These are phyloP conservation scores for Lanistes nyassanus DNA, from an alignment of 1,140 invertebrate genomes.

Conservation along the genomic window DNA sequence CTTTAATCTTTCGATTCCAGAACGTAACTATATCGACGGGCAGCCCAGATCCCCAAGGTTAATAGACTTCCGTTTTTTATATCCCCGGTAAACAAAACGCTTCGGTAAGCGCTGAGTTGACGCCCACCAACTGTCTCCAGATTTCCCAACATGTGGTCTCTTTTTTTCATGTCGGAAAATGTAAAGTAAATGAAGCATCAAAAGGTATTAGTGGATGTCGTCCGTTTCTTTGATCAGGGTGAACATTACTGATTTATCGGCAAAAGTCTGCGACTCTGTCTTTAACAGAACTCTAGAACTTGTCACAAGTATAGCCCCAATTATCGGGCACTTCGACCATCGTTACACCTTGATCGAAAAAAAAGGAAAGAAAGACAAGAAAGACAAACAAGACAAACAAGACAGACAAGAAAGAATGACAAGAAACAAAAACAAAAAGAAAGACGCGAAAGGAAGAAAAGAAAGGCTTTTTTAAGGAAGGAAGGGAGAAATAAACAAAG, in stretches of 20 bases:
- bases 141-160: too few relatives aligned
- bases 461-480: not conserved
- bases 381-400: not conserved
- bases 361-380: not conserved
- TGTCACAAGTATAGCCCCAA: not conserved
- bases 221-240: not conserved
- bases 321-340: not conserved
- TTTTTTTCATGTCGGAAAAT: too few relatives aligned
- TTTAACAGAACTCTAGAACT: not conserved
- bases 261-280: not conserved
- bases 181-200: not conserved
- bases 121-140: too few relatives aligned
- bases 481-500: too few relatives aligned
- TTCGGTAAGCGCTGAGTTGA: too few relatives aligned
- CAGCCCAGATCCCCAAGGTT: too few relatives aligned
- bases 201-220: not conserved
- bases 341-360: not conserved
- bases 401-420: too few relatives aligned
- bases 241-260: not conserved
- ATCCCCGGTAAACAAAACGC: too few relatives aligned
- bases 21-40: too few relatives aligned
- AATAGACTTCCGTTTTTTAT: too few relatives aligned
- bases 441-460: not conserved
- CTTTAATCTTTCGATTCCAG: too few relatives aligned
- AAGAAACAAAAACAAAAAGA: not conserved